Evolutionary conservation across 2,888 invertebrate species (phyloP).

Genomic region (Eustalomyia histrio): DNA sequence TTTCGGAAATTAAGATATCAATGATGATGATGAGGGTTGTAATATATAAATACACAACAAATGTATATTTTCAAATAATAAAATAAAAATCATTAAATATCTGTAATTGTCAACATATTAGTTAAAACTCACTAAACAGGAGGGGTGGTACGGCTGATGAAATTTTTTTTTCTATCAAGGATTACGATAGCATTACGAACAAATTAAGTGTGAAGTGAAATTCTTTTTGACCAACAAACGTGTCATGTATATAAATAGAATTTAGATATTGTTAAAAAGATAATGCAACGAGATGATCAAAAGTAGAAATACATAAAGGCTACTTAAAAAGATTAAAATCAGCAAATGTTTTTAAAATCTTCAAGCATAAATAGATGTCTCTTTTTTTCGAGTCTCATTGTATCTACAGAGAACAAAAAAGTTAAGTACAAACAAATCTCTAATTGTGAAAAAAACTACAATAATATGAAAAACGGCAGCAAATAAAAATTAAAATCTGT

Average conservation of each 20-base stretch:
- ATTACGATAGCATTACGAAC: slow-evolving; percentile 75
- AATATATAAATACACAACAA: slow-evolving; percentile 7
- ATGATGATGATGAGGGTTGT: slow-evolving; percentile 51
- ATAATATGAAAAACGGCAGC: slow-evolving; percentile 27
- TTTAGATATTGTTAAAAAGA: slow-evolving; percentile 54
- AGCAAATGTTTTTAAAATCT: slow-evolving; percentile 64
- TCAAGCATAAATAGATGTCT: slow-evolving; percentile 24
- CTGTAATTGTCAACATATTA: slow-evolving; percentile 63
- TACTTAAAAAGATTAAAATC: slow-evolving; percentile 70
- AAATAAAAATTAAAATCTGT: slow-evolving; percentile 30
- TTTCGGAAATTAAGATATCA: slow-evolving; percentile 52
- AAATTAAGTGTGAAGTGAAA: slow-evolving; percentile 77
- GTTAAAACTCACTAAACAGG: slow-evolving; percentile 17
- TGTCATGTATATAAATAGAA: slow-evolving; percentile 53
- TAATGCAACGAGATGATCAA: slow-evolving; percentile 35
- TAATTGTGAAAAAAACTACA: slow-evolving; percentile 2
- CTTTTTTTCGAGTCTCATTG: neutral
- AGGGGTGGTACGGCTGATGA: slow-evolving; percentile 39
- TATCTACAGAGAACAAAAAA: slow-evolving; percentile 23
- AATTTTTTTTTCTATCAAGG: slow-evolving; percentile 66
- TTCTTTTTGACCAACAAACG: slow-evolving; percentile 50
- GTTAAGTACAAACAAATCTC: slow-evolving; percentile 29
- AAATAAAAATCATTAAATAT: slow-evolving; percentile 57
- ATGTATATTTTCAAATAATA: slow-evolving; percentile 27
- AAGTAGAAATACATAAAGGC: slow-evolving; percentile 60